These are phyloP conservation scores for Galerucella pusilla DNA, from an alignment of 2,888 invertebrate genomes.

Conservation along the genomic window DNA sequence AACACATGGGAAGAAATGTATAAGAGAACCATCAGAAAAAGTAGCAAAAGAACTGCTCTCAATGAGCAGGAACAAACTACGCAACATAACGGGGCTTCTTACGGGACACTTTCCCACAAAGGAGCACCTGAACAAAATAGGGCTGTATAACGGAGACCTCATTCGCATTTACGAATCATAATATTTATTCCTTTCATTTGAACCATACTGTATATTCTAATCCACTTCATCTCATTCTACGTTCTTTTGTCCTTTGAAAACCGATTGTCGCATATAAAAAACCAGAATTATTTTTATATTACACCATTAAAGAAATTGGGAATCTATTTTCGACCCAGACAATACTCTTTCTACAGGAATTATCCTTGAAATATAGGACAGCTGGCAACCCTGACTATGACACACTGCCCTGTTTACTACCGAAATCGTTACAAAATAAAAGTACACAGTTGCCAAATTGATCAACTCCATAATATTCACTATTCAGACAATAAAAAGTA, in stretches of 20 bases:
- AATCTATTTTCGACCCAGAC: slow-evolving; percentile 1
- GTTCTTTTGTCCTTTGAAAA: background rate
- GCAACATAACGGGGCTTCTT: too few species aligned
- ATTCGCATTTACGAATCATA: too few species aligned
- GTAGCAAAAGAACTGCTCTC: too few species aligned
- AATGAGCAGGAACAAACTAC: too few species aligned
- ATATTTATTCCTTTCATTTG: too few species aligned
- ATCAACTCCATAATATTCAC: background rate
- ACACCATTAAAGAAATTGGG: background rate
- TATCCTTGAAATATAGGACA: slow-evolving; percentile 2
- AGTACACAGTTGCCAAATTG: background rate
- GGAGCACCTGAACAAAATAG: too few species aligned
- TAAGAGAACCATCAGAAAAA: too few species aligned
- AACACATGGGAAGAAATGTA: too few species aligned
- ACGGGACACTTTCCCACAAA: too few species aligned
- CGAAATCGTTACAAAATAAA: background rate
- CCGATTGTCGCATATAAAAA: background rate
- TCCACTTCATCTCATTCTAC: background rate
- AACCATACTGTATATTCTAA: background rate
- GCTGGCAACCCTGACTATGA: slow-evolving; percentile 4
- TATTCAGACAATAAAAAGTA: background rate
- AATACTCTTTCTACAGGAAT: slow-evolving; percentile 2
- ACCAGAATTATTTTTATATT: background rate
- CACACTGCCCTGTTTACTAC: background rate
- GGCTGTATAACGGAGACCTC: too few species aligned